phyloP scores from a whole-genome alignment of 2,797 vertebrate species.

The Rhabdophis nuchalis region DNA sequence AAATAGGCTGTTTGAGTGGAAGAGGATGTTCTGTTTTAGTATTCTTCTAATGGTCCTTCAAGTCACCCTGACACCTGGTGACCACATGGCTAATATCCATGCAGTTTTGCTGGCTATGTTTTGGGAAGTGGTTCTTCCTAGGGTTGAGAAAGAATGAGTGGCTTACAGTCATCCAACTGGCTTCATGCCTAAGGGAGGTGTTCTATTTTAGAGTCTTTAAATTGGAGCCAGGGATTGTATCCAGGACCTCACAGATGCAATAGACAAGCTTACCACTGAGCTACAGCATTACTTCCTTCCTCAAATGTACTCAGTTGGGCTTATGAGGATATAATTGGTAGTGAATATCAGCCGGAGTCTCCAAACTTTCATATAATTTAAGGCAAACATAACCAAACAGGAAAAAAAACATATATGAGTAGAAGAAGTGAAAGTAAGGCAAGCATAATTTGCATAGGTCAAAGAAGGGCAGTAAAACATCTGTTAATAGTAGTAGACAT shows the following conservation, averaged over 20 bases:
- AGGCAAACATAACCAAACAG: conserved; percentile 37
- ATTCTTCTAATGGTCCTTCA: background rate
- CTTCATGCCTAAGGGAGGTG: background rate
- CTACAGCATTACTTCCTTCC: background rate
- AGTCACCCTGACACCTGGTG: background rate
- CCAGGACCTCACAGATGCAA: background rate
- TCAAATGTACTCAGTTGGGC: background rate
- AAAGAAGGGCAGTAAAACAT: conserved; percentile 68
- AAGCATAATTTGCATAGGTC: conserved; percentile 64
- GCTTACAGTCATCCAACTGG: background rate
- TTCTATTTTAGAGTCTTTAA: background rate
- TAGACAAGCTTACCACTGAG: background rate
- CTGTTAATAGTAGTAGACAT: conserved; percentile 68
- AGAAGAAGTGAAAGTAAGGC: conserved; percentile 14
- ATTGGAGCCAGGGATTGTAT: background rate
- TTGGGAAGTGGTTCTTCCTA: background rate
- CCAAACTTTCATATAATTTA: conserved; percentile 26
- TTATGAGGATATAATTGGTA: background rate
- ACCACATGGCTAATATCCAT: background rate
- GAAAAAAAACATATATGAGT: conserved; percentile 49
- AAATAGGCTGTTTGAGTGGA: background rate
- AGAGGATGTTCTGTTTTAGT: background rate
- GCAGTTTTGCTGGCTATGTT: background rate
- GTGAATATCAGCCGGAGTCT: background rate
- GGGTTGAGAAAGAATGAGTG: background rate